These are phyloP conservation scores for Lepidostoma basale DNA, from an alignment of 1,140 invertebrate genomes.

Conservation along the genomic window DNA sequence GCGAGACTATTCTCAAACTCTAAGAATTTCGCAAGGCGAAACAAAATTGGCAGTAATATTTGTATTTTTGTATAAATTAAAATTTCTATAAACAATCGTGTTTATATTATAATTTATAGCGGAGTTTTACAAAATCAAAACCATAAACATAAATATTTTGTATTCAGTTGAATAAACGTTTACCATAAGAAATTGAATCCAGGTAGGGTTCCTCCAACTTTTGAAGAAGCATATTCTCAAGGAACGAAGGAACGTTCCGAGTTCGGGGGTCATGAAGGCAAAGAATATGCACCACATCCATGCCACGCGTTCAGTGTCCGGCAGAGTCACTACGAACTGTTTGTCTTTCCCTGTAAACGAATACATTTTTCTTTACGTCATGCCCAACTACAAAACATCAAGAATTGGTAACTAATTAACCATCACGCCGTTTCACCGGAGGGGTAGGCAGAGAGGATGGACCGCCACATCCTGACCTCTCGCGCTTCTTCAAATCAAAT, in stretches of 20 bases:
- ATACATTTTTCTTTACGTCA: too few species aligned
- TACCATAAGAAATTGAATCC: constrained; percentile 68
- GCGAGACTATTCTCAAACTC: too few species aligned
- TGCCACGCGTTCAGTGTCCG: constrained; percentile 81
- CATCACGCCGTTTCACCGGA: too few species aligned
- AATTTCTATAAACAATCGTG: neutral
- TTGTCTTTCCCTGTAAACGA: constrained; percentile 79
- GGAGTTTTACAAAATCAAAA: too few species aligned
- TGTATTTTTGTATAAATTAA: neutral
- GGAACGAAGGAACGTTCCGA: constrained; percentile 84
- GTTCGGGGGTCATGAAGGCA: constrained; percentile 83
- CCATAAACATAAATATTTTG: too few species aligned
- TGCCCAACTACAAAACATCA: too few species aligned
- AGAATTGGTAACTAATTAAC: too few species aligned
- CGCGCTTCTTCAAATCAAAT: too few species aligned
- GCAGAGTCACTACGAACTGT: constrained; percentile 76
- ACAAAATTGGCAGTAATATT: neutral
- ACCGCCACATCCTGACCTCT: too few species aligned
- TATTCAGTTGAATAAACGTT: too few species aligned
- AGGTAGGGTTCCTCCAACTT: constrained; percentile 70
- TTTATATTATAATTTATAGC: too few species aligned
- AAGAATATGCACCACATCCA: constrained; percentile 92
- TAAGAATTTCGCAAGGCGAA: neutral
- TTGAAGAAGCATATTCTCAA: constrained; percentile 90
- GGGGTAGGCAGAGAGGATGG: too few species aligned